Base-by-base conservation (phyloP, 2,888 invertebrate genomes). In the Drosophila borborema region DNA sequence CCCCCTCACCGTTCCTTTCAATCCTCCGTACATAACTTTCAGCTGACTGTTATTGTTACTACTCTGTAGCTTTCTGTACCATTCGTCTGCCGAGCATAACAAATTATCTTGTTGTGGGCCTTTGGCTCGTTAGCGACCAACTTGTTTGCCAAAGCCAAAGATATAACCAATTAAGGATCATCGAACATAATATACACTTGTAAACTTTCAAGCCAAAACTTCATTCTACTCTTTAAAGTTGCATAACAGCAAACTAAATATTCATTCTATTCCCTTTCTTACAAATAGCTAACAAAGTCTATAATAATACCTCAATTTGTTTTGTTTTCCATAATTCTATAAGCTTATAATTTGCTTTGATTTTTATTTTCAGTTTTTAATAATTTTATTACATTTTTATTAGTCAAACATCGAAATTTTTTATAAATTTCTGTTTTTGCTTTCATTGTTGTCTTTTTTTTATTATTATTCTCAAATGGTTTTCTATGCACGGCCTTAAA, bases 81-180 rank as follows among this genome's bases (percentile, higher is more conserved):
- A 63, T 56, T 74, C 79, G 66, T 73, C 79, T 72, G 77, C 81
- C 43, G 80, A 77, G 80, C 77, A 84, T 85, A 85, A 85, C 83
- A 84, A 84, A 84, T 84, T 85, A 85, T 84, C 84, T 85, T 78
- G 80, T 81, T 82, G 80, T 53, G 69, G 78, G 79, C 71, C 81
- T 72, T 71, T 82, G 77, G 73, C 81, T 84, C 84, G 84, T 84
- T 84, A 84, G 86, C 82, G 74, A 69, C 53, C 82, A 82, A 80
- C 84, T 85, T 85, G 85, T 85, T 85, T 80, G 67, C 69, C 23
- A 70, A 75, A 69, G 67, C 65, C 68, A 72, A 54, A 72, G 69
- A 80, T 66, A 61, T 64, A 28, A 49, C n/a, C 61, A 67, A 72
- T 67, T 64, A 61, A 64, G 71, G 46, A 55, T 41, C 61, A 64